Percentiles rank a stretch among this genome's conserved stretches.
These are phyloP conservation scores for Apis florea DNA, from an alignment of 1,140 invertebrate species.

Conservation along the genomic window DNA sequence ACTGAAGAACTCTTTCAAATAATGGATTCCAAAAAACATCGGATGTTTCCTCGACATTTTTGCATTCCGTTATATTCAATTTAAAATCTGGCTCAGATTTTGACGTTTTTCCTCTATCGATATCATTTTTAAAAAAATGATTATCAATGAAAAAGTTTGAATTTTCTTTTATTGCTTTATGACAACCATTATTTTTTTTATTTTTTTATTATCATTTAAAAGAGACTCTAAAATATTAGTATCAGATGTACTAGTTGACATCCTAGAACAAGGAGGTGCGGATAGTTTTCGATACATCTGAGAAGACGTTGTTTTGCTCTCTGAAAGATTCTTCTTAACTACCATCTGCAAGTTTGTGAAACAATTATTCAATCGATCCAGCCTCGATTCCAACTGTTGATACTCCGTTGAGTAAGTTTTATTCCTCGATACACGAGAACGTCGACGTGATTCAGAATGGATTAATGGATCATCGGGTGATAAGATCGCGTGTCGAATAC, in stretches of 20 bases:
- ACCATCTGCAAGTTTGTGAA: slow-evolving; percentile 74
- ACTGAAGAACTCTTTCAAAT: slow-evolving; percentile 79
- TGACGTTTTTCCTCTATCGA: neutral
- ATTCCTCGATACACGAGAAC: slow-evolving; percentile 26
- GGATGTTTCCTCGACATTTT: slow-evolving; percentile 2
- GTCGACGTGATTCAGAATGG: slow-evolving; percentile 52
- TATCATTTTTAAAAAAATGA: neutral
- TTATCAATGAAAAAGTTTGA: neutral
- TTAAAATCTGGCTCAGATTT: slow-evolving; percentile 1
- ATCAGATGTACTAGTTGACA: slow-evolving; percentile 1
- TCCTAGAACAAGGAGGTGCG: slow-evolving; percentile 57
- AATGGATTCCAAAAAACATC: slow-evolving; percentile 69
- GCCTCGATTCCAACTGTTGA: slow-evolving; percentile 47
- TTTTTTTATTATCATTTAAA: slow-evolving; percentile 45
- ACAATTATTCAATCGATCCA: slow-evolving; percentile 69
- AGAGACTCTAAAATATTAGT: slow-evolving; percentile 38
- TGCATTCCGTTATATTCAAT: neutral
- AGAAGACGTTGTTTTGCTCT: slow-evolving; percentile 32
- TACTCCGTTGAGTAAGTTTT: slow-evolving; percentile 48
- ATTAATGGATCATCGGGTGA: slow-evolving; percentile 83
- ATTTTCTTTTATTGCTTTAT: slow-evolving; percentile 1
- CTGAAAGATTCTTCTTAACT: slow-evolving; percentile 57
- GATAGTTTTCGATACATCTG: slow-evolving; percentile 65
- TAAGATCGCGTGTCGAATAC: slow-evolving; percentile 86
- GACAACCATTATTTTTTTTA: slow-evolving; percentile 3